Evolutionary conservation across 1,140 invertebrate genomes (phyloP), one percentile per base, ranked within the genome.

Genomic region (Zophobas atratus): DNA sequence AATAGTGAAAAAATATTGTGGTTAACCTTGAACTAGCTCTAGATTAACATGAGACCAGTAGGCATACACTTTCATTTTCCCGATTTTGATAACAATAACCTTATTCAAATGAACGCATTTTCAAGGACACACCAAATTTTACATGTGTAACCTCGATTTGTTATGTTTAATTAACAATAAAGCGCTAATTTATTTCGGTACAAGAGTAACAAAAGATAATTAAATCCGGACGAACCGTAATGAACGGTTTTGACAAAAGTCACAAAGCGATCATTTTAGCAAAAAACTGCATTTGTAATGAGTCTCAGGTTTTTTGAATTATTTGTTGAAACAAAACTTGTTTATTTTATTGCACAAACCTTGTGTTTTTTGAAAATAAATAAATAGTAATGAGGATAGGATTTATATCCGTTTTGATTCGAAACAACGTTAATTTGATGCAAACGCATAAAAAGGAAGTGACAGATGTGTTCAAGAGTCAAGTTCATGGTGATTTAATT

Each of bases 51-150:
- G 57, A 63, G 35, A 63, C 57, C 39, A 63, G 57, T 20, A 20
- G 20, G 20, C 32, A 56, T 63, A 8, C 5, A 63, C 57, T 63
- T 63, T 63, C 57, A 63, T 63, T 63, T 63, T 63, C 38, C 32
- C 35, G 57, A 63, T 63, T 39, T 63, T 63, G 57, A 63, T 63
- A 63, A 63, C 57, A 63, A 63, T 63, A 63, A 63, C 57, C 57
- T 63, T 36, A 63, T 63, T 63, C 36, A 63, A 63, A 63, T 32
- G 38, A 63, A 39, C 39, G 57, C 34, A 63, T 41, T 63, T 63
- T 63, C 57, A 63, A 63, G 57, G 57, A 63, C 35, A 38, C 57
- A 60, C 20, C 6, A 41, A 63, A 63, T 63, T 38, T 63, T 2
- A n/a, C 57, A 6, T 8, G 35, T n/a, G 57, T 39, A n/a, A 63